Evolutionary conservation across 2,888 invertebrate species (phyloP).

Genomic region (Palloptera scutellata): DNA sequence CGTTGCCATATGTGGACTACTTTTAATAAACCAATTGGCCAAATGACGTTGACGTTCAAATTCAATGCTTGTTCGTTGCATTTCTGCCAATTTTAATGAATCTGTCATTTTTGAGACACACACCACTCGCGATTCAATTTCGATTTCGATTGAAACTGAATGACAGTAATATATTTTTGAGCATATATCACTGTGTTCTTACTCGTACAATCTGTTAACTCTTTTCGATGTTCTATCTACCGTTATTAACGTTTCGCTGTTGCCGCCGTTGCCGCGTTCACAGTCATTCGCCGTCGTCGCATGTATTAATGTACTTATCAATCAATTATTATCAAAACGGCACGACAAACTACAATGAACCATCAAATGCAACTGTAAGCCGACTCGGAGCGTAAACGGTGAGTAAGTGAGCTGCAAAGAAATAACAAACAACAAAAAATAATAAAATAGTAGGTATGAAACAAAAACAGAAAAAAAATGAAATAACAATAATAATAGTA

Average conservation of each 20-base stretch:
- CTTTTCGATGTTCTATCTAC: neutral
- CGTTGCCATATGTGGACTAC: conserved; percentile 64
- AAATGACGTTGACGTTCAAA: conserved; percentile 65
- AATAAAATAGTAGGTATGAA: too few species aligned
- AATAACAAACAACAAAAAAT: neutral
- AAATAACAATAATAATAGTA: conserved; percentile 3
- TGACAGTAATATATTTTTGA: neutral
- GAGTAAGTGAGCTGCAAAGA: conserved; percentile 29
- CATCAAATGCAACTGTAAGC: conserved; percentile 19
- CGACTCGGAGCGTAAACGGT: conserved; percentile 1
- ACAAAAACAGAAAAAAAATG: conserved; percentile 5
- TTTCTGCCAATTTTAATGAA: conserved; percentile 60
- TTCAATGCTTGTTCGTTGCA: conserved; percentile 65
- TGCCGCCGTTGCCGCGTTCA: neutral
- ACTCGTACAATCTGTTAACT: neutral
- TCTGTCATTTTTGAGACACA: conserved; percentile 51
- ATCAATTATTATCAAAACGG: too few species aligned
- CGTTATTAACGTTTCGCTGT: neutral
- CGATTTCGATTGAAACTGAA: neutral
- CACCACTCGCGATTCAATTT: neutral
- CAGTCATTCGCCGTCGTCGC: too few species aligned
- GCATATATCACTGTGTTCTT: neutral
- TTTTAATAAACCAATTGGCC: conserved; percentile 65
- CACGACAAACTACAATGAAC: conserved; percentile 1
- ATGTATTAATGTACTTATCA: too few species aligned